These are phyloP conservation scores for Amphipyra tragopoginis DNA, from an alignment of 2,888 invertebrate genomes.

Conservation along the genomic window DNA sequence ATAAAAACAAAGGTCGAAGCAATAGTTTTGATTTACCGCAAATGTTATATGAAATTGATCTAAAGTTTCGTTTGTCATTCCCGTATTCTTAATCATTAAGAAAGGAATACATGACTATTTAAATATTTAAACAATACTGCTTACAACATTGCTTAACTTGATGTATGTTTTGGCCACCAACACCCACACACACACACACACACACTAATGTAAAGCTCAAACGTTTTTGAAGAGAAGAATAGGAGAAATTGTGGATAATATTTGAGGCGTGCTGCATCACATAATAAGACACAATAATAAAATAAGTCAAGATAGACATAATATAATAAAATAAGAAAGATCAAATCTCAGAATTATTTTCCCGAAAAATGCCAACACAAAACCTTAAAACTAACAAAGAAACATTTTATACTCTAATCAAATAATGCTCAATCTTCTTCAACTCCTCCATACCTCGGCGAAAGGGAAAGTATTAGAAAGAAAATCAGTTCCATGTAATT, in stretches of 20 bases:
- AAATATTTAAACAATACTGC: too few relatives aligned
- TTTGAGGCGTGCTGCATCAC: too few relatives aligned
- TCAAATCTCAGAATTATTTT: conserved; percentile 7
- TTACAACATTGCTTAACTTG: too few relatives aligned
- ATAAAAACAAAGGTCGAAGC: conserved; percentile 2
- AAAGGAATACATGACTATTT: too few relatives aligned
- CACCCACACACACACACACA: too few relatives aligned
- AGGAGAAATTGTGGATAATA: too few relatives aligned
- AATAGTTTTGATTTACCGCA: conserved; percentile 29
- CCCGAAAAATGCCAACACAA: conserved; percentile 27
- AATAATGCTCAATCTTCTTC: neutral
- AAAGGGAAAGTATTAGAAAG: conserved; percentile 50
- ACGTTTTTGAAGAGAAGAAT: too few relatives aligned
- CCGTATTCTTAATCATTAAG: too few relatives aligned
- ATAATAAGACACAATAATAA: too few relatives aligned
- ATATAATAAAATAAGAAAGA: neutral
- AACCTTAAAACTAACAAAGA: conserved; percentile 30
- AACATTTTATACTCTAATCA: conserved; percentile 17
- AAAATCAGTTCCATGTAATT: conserved; percentile 69
- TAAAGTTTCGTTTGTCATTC: neutral
- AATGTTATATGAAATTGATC: neutral
- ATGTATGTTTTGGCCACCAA: too few relatives aligned
- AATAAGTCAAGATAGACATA: neutral
- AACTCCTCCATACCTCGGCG: conserved; percentile 1
- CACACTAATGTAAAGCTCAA: too few relatives aligned